Base-by-base conservation (phyloP, 2,888 invertebrate genomes). In the Brenthis daphne region DNA sequence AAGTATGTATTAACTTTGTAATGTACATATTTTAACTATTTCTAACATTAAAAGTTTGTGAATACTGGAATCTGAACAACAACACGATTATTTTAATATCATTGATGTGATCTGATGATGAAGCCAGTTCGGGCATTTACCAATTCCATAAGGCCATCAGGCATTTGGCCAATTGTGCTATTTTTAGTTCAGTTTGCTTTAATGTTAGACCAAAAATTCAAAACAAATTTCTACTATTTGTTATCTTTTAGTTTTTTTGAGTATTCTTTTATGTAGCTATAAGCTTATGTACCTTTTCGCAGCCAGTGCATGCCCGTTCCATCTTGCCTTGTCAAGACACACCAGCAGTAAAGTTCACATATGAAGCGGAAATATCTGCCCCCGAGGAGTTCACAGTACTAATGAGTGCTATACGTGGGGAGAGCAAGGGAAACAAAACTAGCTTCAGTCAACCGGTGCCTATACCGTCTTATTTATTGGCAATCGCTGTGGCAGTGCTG, bases 241-340 rank as follows among this genome's bases (percentile, higher is more conserved):
- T 8, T 11, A 2, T 11, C 8, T 6, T 33, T 33, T 33, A 37
- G 6, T 43, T 43, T 11, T 43, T 43, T 8, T 43, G 0, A 2
- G 2, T 8, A 11, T 11, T 43, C 3, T 29, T 4, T 3, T 29
- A 29, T 29, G 29, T 29, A 8, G 8, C 37, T 2, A 8, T 43
- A 43, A 11, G 11, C 11, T 43, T 43, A 43, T 43, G 37, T 43
- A 43, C 8, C 8, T 43, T 53, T 75, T 86, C 83, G 47, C 82
- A 97, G 95, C 96, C 97, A 2, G 98, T 98, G 75, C 97, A 98
- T 89, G 97, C 97, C 0, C 94, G 98, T 57, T 97, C 98, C 3
- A 94, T 98, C 75, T 78, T 98, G 3, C 99, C 99, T 0, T 98
- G 98, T 81, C 98, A 99, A 91, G 98, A 99, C 91, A 96, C 98